Conservation (phyloP, 2,888 invertebrate genomes). For the Gortyna flavago region DNA sequence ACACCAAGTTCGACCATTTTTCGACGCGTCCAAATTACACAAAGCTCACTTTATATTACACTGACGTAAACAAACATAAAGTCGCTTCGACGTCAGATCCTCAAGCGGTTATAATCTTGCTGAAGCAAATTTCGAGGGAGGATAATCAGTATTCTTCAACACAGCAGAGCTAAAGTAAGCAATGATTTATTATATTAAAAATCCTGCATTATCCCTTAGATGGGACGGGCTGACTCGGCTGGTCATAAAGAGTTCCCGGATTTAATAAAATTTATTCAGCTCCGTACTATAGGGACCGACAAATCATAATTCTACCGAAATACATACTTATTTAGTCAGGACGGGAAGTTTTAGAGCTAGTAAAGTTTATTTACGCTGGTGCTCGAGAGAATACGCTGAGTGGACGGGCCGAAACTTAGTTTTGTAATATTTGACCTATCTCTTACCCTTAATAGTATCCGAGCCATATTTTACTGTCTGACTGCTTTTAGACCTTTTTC, state of each 20-base stretch:
- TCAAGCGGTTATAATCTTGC: conserved; percentile 64
- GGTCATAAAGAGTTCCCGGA: conserved; percentile 87
- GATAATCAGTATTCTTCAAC: conserved; percentile 70
- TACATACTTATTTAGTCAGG: conserved; percentile 87
- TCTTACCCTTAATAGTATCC: conserved; percentile 7
- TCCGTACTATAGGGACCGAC: conserved; percentile 85
- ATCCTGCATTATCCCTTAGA: conserved; percentile 78
- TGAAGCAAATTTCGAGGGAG: conserved; percentile 64
- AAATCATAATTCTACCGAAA: conserved; percentile 88
- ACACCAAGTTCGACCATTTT: conserved; percentile 49
- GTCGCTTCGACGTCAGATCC: conserved; percentile 47
- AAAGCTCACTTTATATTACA: conserved; percentile 55
- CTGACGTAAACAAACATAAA: conserved; percentile 59
- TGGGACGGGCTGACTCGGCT: conserved; percentile 83
- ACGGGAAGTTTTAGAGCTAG: conserved; percentile 84
- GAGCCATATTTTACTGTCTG: neutral
- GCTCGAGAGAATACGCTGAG: conserved; percentile 75
- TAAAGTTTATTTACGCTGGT: conserved; percentile 85
- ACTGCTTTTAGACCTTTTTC: neutral
- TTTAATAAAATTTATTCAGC: conserved; percentile 89
- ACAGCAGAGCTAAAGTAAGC: conserved; percentile 73
- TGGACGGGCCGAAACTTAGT: conserved; percentile 58
- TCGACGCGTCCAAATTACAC: conserved; percentile 57
- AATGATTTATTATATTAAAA: conserved; percentile 85
- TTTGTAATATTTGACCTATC: conserved; percentile 43